Conservation (phyloP, 2,797 vertebrate species). For the Semaprochilodus insignis region DNA sequence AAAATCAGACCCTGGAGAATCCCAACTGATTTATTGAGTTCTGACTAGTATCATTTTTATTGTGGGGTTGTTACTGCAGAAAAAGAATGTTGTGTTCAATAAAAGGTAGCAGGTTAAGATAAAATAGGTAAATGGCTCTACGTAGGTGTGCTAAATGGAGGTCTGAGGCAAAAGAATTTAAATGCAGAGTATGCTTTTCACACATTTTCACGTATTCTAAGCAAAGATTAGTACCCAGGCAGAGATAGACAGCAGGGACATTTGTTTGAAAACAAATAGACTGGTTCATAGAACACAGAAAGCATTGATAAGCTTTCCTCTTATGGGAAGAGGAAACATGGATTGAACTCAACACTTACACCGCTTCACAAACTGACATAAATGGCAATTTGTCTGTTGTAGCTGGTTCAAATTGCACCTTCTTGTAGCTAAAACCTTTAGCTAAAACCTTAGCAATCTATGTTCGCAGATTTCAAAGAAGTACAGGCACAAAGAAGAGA, state of each 20-base stretch:
- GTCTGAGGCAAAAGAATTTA: background rate
- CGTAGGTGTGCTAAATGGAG: background rate
- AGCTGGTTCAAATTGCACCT: background rate
- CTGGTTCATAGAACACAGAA: background rate
- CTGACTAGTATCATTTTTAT: background rate
- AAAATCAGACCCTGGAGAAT: conserved; percentile 11
- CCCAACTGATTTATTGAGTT: background rate
- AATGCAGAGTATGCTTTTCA: background rate
- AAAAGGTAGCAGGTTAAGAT: background rate
- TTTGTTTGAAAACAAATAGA: background rate
- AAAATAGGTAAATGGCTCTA: background rate
- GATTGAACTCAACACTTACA: background rate
- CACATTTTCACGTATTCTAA: background rate
- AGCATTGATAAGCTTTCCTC: too few relatives aligned
- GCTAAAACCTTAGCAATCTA: background rate
- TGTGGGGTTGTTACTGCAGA: background rate
- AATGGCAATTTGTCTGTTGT: background rate
- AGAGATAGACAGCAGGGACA: background rate
- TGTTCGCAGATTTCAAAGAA: background rate
- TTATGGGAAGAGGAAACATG: too few relatives aligned
- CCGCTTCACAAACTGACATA: background rate
- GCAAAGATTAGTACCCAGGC: background rate
- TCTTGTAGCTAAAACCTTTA: too few relatives aligned
- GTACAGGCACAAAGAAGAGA: background rate
- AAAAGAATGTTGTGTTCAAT: background rate